Base-by-base conservation (phyloP, 2,888 invertebrate species). In the Euplexia lucipara region DNA sequence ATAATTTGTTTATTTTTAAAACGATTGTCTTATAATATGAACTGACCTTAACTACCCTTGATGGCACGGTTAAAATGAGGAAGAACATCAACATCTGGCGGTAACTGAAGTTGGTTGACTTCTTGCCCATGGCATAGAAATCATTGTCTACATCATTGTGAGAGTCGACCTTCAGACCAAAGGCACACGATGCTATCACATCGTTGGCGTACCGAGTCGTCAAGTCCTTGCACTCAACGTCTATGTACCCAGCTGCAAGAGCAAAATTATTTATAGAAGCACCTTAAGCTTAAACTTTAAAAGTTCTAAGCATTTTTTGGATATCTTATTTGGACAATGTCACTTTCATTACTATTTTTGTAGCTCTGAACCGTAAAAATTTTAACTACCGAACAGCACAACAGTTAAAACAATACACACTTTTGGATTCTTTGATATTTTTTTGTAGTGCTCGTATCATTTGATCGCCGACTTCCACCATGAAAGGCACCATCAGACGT, bases 141-240 rank as follows among this genome's bases (percentile, higher is more conserved):
- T 95, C 88, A 74, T 96, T 96, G 0, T 96, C 85, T 1, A 83
- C 88, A 0, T 96, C 90, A 18, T 84, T 83, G 42, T 96, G 90
- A 0, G 96, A 96, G 81, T 97, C 93, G 8, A 96, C 94, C 79
- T 95, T 91, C 5, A 96, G 79, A 0, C 96, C 96, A 69, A 96
- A 96, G 7, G 94, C 95, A 8, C 92, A 90, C 1, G 94, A 92
- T 0, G 96, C 96, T 42, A 96, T 95, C 5, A 96, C 95, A 71
- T 96, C 96, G 68, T 93, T 96, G 1, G 95, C 87, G 66, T 89
- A 95, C 14, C 95, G 86, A 1, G 92, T 90, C 8, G 91, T 92
- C 8, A 91, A 60, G 67, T 96, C 95, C 64, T 94, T 95, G 68
- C 91, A 81, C 22, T 96, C 95, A 0, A 94, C 48, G 22, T 90